Conservation (phyloP, 2,888 invertebrate genomes). For the Tubulanus polymorphus region DNA sequence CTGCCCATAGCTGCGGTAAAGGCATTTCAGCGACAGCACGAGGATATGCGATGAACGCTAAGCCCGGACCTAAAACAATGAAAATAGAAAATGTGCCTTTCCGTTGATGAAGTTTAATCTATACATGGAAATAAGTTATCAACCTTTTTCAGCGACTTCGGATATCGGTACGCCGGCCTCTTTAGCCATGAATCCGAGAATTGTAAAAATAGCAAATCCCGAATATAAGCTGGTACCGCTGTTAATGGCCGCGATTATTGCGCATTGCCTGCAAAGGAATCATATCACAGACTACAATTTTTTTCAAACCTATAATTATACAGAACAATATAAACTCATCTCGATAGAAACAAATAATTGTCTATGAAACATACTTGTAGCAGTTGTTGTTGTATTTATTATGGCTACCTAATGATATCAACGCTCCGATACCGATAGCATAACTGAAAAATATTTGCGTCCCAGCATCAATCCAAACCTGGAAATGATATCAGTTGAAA, state of each 20-base stretch:
- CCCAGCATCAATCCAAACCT: conserved; percentile 99
- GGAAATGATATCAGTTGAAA: no score
- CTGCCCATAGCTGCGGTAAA: background rate
- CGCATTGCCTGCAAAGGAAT: conserved; percentile 52
- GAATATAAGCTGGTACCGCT: conserved; percentile 55
- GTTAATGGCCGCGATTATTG: conserved; percentile 55
- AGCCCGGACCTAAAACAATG: conserved; percentile 3
- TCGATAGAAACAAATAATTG: no score
- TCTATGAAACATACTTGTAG: conserved; percentile 86
- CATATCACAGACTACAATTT: no score
- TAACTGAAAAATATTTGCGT: conserved; percentile 99
- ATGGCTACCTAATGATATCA: conserved; percentile 95
- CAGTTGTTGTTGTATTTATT: conserved; percentile 98
- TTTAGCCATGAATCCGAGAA: conserved; percentile 57
- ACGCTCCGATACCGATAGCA: conserved; percentile 90
- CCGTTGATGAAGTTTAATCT: no score
- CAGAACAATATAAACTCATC: no score
- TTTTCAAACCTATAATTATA: no score
- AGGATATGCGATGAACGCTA: conserved; percentile 2
- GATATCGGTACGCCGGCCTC: conserved; percentile 81
- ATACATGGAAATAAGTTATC: background rate
- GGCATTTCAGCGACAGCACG: conserved; percentile 1
- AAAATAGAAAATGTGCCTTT: no score
- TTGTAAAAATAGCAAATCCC: conserved; percentile 57
- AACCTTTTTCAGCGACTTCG: conserved; percentile 90